phyloP scores from a whole-genome alignment of 2,888 invertebrate species.

The Hybos culiciformis region DNA sequence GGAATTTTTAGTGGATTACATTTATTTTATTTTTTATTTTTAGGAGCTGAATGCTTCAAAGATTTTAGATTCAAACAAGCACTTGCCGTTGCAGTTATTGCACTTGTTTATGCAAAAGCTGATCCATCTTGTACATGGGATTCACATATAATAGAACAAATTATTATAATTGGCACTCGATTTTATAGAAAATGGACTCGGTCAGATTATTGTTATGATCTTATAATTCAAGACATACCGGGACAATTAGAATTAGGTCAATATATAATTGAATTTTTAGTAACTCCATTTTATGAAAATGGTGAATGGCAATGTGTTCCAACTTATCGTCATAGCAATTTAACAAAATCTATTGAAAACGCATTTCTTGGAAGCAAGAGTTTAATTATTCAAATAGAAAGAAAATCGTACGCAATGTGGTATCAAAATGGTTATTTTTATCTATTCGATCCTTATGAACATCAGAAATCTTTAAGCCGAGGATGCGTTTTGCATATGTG shows the following conservation, averaged over 20 bases:
- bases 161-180: constrained; percentile 27
- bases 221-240: constrained; percentile 26
- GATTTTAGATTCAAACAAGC: constrained; percentile 26
- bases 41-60: constrained; percentile 22
- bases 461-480: constrained; percentile 15
- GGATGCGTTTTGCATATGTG: constrained; percentile 29
- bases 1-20: no score
- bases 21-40: no score
- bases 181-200: constrained; percentile 25
- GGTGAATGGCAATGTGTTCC: constrained; percentile 28
- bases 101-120: constrained; percentile 27
- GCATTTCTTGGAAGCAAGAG: constrained; percentile 19
- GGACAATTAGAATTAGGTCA: constrained; percentile 25
- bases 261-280: constrained; percentile 20
- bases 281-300: constrained; percentile 11
- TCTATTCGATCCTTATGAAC: constrained; percentile 30
- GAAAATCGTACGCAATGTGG: constrained; percentile 29
- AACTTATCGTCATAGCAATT: constrained; percentile 22
- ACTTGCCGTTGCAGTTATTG: constrained; percentile 24
- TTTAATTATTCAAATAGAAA: constrained; percentile 27
- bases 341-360: constrained; percentile 20
- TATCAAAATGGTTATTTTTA: constrained; percentile 26
- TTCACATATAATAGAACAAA: constrained; percentile 22
- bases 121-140: constrained; percentile 32
- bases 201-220: constrained; percentile 17